Base-by-base conservation (phyloP, 1,140 invertebrate genomes). In the Euwallacea fornicatus region DNA sequence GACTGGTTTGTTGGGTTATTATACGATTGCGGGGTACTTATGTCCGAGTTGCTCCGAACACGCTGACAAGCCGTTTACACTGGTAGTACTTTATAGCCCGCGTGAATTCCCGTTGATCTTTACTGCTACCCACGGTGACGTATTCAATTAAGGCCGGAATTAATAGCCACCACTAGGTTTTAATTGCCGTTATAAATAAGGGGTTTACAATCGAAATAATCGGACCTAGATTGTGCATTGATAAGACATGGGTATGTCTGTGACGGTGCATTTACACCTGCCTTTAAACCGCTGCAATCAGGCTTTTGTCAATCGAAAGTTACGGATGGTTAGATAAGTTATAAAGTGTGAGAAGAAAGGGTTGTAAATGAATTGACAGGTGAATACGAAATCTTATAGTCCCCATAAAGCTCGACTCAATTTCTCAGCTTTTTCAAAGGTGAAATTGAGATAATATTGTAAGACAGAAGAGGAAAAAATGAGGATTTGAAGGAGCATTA, bases 31-130 rank as follows among this genome's bases (percentile, higher is more conserved):
- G 41, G 47, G 7, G 16, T 54, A 54, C 55, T 66, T 66, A 55
- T 43, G 63, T 53, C 63, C 33, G n/a, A 7, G 6, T 11, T 33
- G n/a, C 41, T 13, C 21, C 21, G 21, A 54, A 54, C 15, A 59
- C n/a, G 58, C 47, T 69, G 67, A 62, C 67, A 62, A 55, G 44
- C 47, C 9, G 60, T 69, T 69, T 69, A 62, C 67, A 69, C 59
- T 33, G 41, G 46, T 7, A 54, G 15, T 61, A 69, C 21, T 42
- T 69, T 69, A 62, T 56, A 16, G 60, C 46, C 9, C 43, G 59
- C 61, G 9, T 63, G 46, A 69, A 69, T 62, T 69, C 67, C 58
- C 42, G 47, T 61, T 69, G 44, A 69, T 50, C 67, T 43, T 69
- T 63, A 55, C 59, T 56, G 59, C 67, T 69, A 62, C 59, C 67